These are phyloP conservation scores for Schizothorax lantsangensis DNA, from an alignment of 2,797 vertebrate species.

Conservation along the genomic window DNA sequence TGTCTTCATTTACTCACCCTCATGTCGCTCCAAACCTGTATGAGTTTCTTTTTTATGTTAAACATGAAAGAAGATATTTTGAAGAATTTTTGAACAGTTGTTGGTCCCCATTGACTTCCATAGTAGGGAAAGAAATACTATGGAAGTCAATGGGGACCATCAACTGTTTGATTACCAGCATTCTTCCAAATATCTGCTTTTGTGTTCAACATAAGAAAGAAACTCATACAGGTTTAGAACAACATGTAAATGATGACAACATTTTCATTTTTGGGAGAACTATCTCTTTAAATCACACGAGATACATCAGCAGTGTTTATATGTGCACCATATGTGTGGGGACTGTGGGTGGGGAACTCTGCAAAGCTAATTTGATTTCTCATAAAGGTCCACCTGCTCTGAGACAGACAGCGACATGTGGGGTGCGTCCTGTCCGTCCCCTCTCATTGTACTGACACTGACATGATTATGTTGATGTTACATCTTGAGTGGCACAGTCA, in stretches of 20 bases:
- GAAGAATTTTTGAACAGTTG: too few species aligned
- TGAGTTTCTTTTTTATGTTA: not conserved
- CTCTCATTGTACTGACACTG: slow-evolving; percentile 19
- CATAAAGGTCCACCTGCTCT: slow-evolving; percentile 36
- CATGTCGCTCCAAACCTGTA: not conserved
- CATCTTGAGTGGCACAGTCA: slow-evolving; percentile 15
- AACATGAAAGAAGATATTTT: not conserved
- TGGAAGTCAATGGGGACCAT: not conserved
- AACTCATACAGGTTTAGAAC: not conserved
- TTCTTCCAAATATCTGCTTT: not conserved
- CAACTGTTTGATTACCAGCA: not conserved
- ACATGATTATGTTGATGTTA: slow-evolving; percentile 38
- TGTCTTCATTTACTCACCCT: not conserved
- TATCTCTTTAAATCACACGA: not conserved
- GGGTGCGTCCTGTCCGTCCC: not conserved
- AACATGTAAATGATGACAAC: not conserved
- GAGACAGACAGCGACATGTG: slow-evolving; percentile 18
- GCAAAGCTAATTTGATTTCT: slow-evolving; percentile 37
- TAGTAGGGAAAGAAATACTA: not conserved
- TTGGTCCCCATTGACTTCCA: too few species aligned
- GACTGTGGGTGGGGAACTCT: slow-evolving; percentile 18
- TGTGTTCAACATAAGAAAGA: not conserved
- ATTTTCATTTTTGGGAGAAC: not conserved
- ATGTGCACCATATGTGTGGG: slow-evolving; percentile 34
- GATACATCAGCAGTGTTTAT: slow-evolving; percentile 13